Base-by-base conservation (phyloP, 2,888 invertebrate species). In the Apodemia hepburni region DNA sequence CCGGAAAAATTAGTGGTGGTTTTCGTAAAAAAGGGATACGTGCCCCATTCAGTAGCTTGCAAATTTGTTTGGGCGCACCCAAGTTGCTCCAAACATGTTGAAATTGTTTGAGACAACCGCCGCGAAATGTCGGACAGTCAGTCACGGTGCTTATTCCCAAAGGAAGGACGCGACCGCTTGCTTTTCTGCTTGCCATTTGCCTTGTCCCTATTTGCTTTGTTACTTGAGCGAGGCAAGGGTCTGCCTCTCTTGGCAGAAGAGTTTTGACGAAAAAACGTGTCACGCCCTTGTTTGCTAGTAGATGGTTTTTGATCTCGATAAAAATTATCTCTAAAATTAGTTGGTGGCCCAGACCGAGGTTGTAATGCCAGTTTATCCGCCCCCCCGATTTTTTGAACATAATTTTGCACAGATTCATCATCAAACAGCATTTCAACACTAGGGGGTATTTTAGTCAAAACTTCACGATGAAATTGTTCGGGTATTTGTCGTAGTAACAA, bases 31-130 rank as follows among this genome's bases (percentile, higher is more conserved):
- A 60, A 1, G 29, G 65, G 11, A 67, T 64, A 9, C 65, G 65
- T 5, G 57, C 18, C 18, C 68, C 66, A 6, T 35, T 61, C 15
- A 65, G 27, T 6, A 66, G 57, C 47, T 65, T 61, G 63, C 65
- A 67, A 22, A 67, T 67, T 45, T 63, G 15, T n/a, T 64, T 18
- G 2, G 66, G 66, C 12, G 66, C 66, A 18, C 63, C 66, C 29
- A 66, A 57, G 38, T 62, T 67, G 54, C 54, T 33, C 66, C 66
- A 63, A 49, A 63, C 38, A 63, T 38, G 33, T 17, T 45, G 51
- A 61, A 29, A 65, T 64, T 61, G 63, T 58, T 27, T 49, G n/a
- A 65, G 64, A 65, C 66, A 67, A 49, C 65, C 64, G 47, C 61
- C 65, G 17, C 49, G 61, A 63, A 64, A 61, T 58, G 27, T 58